These are phyloP conservation scores for Ctenopoma multispine DNA, from an alignment of 2,797 vertebrate genomes.

Conservation along the genomic window DNA sequence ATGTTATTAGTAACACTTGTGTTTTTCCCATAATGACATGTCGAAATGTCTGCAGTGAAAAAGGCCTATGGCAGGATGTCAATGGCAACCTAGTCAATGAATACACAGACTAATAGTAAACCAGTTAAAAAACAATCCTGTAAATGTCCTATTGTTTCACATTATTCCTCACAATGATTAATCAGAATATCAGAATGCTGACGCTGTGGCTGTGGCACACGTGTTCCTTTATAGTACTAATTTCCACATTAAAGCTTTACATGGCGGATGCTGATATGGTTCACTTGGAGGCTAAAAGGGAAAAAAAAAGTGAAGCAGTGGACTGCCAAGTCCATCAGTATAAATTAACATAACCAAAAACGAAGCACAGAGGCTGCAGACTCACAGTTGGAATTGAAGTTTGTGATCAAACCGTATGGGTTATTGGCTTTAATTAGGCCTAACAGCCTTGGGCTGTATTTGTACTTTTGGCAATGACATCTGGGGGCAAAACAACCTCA, in stretches of 20 bases:
- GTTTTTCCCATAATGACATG: constrained; percentile 13
- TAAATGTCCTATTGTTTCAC: constrained; percentile 6
- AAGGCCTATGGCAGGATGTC: not conserved
- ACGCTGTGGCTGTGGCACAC: not conserved
- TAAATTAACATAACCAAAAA: constrained; percentile 51
- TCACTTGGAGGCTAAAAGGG: constrained; percentile 29
- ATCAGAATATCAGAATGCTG: constrained; percentile 8
- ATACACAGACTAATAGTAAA: constrained; percentile 13
- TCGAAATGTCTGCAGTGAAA: constrained; percentile 24
- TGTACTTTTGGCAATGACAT: constrained; percentile 55
- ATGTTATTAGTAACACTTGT: constrained; percentile 26
- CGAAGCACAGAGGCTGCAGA: constrained; percentile 20
- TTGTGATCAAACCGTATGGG: constrained; percentile 49
- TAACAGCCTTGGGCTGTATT: constrained; percentile 49
- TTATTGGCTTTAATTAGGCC: constrained; percentile 70
- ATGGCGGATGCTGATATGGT: constrained; percentile 28
- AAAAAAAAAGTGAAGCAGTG: constrained; percentile 17
- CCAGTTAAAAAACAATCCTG: constrained; percentile 6
- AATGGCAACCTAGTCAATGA: constrained; percentile 1
- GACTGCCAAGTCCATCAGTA: constrained; percentile 27
- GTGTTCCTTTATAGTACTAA: constrained; percentile 16
- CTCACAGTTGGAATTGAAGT: constrained; percentile 49
- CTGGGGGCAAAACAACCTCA: constrained; percentile 42
- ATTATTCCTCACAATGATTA: constrained; percentile 12
- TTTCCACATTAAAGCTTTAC: constrained; percentile 48